These are phyloP conservation scores for Callinectes sapidus DNA, from an alignment of 2,888 invertebrate species.

Conservation along the genomic window DNA sequence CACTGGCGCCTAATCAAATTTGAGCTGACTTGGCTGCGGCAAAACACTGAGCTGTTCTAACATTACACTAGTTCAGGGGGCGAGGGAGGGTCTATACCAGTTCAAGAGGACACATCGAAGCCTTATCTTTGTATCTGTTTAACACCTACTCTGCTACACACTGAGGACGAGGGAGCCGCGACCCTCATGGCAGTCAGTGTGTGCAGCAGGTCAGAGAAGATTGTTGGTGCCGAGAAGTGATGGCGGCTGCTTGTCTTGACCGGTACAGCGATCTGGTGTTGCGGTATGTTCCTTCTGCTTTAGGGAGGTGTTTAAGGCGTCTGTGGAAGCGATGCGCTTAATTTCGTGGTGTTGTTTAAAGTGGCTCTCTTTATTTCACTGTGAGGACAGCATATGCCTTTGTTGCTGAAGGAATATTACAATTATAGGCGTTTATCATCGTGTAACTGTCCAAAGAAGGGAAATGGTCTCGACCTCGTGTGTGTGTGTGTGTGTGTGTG, in stretches of 20 bases:
- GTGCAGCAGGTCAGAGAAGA: background rate
- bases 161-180: constrained; percentile 7
- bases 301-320: background rate
- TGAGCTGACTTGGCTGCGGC: constrained; percentile 71
- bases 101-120: constrained; percentile 3
- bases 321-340: background rate
- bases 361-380: background rate
- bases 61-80: constrained; percentile 40
- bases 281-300: background rate
- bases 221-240: background rate
- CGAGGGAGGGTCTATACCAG: constrained; percentile 20
- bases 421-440: background rate
- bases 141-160: constrained; percentile 34
- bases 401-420: background rate
- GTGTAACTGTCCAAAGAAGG: background rate
- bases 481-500: constrained; percentile 19
- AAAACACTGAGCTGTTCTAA: constrained; percentile 64
- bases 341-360: background rate
- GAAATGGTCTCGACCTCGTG: background rate
- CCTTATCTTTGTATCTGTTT: background rate
- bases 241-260: background rate
- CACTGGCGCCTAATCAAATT: constrained; percentile 55
- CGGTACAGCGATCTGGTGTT: background rate
- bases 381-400: background rate
- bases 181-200: background rate